These are phyloP conservation scores for Anseranas semipalmata DNA, from an alignment of 2,113 vertebrate genomes.

Conservation along the genomic window DNA sequence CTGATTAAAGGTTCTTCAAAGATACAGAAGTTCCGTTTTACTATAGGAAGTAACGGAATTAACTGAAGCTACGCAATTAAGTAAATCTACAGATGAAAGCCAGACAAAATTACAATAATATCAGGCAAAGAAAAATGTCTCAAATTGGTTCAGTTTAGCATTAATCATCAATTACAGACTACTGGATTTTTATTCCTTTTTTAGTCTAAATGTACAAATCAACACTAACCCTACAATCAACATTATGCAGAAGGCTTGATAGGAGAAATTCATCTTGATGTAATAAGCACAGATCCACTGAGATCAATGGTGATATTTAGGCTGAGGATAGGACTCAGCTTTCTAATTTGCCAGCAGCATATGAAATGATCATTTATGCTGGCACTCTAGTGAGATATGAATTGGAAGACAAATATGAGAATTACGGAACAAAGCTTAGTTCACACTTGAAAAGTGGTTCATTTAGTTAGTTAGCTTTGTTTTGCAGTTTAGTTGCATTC, in stretches of 20 bases:
- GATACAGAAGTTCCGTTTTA: background rate
- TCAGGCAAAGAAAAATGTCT: background rate
- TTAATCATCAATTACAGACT: background rate
- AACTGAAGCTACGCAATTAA: background rate
- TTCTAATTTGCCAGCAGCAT: background rate
- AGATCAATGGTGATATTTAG: background rate
- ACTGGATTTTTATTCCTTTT: background rate
- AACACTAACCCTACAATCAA: background rate
- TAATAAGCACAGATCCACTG: background rate
- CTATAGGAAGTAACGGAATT: background rate
- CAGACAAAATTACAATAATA: background rate
- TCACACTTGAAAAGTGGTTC: background rate
- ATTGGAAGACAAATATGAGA: background rate
- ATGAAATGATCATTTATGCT: background rate
- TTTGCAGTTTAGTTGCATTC: background rate
- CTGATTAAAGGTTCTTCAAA: background rate
- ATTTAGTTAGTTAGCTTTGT: background rate
- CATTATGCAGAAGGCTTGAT: background rate
- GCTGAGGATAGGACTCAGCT: background rate
- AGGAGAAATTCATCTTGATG: background rate
- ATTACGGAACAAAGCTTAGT: background rate
- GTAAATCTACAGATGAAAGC: background rate
- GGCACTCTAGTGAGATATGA: background rate
- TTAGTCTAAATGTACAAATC: background rate
- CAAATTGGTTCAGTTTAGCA: background rate